These are phyloP conservation scores for Anastatus disparis DNA, from an alignment of 1,140 invertebrate genomes.

Conservation along the genomic window DNA sequence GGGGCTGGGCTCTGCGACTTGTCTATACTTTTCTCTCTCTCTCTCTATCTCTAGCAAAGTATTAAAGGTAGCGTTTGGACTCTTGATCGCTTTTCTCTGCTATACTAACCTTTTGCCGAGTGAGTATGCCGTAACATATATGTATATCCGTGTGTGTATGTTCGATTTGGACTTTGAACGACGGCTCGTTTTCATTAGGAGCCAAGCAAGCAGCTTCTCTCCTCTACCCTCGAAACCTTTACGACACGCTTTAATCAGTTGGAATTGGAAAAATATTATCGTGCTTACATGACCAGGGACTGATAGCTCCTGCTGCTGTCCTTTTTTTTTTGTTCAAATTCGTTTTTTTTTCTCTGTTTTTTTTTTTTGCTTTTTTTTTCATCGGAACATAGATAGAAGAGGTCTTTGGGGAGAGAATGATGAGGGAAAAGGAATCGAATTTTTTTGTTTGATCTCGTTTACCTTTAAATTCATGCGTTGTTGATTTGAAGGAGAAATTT, in stretches of 20 bases:
- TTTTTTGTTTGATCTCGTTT: not conserved
- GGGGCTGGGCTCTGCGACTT: slow-evolving; percentile 19
- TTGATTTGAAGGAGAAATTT: not conserved
- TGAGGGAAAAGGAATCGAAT: not conserved
- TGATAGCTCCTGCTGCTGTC: no score
- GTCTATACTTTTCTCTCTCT: no score
- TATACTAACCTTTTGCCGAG: not conserved
- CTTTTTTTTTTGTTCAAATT: not conserved
- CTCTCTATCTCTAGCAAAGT: no score
- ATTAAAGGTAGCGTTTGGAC: no score
- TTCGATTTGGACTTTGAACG: not conserved
- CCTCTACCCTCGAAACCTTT: no score
- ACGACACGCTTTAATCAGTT: slow-evolving; percentile 39
- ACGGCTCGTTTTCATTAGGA: slow-evolving; percentile 33
- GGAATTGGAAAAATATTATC: slow-evolving; percentile 41
- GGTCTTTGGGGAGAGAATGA: not conserved
- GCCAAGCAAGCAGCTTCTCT: no score
- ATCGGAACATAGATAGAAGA: not conserved
- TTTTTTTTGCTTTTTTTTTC: not conserved
- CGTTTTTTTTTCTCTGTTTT: not conserved
- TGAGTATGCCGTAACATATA: no score
- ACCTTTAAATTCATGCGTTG: not conserved
- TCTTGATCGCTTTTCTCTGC: not conserved
- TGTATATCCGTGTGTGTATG: no score
- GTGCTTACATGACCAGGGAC: slow-evolving; percentile 8